Evolutionary conservation across 2,888 invertebrate genomes (phyloP).

Genomic region (Strigamia transsilvanica): DNA sequence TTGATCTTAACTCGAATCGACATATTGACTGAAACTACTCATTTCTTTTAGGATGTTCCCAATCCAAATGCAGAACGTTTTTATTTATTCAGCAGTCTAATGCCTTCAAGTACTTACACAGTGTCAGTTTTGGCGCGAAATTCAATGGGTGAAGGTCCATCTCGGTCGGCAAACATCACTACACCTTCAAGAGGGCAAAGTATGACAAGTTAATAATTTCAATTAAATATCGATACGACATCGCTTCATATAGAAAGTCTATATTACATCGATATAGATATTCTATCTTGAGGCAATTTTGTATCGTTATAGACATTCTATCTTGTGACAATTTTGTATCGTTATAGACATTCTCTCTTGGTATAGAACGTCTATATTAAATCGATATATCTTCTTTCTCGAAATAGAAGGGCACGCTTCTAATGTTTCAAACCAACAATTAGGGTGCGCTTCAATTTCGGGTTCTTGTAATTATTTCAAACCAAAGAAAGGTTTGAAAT

Average conservation of each 20-base stretch:
- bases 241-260: too few relatives aligned
- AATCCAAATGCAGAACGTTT: conserved; percentile 74
- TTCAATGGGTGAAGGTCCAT: conserved; percentile 80
- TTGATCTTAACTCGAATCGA: not conserved
- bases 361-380: too few relatives aligned
- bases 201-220: conserved; percentile 63
- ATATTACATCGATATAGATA: not conserved
- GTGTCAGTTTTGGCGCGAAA: conserved; percentile 83
- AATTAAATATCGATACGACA: not conserved
- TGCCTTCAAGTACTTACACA: conserved; percentile 76
- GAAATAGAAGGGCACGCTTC: too few relatives aligned
- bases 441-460: too few relatives aligned
- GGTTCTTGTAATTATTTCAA: too few relatives aligned
- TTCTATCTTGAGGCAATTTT: too few relatives aligned
- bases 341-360: too few relatives aligned
- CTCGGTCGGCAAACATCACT: conserved; percentile 71
- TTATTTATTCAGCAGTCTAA: conserved; percentile 80
- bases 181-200: conserved; percentile 75
- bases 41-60: conserved; percentile 74
- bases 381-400: too few relatives aligned
- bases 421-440: too few relatives aligned
- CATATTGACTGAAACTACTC: not conserved
- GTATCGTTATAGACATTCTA: too few relatives aligned
- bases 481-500: too few relatives aligned
- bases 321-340: too few relatives aligned